Evolutionary conservation across 2,113 vertebrate species (phyloP), one percentile per base, ranked within the genome.

Genomic region (Leuciscus idus): DNA sequence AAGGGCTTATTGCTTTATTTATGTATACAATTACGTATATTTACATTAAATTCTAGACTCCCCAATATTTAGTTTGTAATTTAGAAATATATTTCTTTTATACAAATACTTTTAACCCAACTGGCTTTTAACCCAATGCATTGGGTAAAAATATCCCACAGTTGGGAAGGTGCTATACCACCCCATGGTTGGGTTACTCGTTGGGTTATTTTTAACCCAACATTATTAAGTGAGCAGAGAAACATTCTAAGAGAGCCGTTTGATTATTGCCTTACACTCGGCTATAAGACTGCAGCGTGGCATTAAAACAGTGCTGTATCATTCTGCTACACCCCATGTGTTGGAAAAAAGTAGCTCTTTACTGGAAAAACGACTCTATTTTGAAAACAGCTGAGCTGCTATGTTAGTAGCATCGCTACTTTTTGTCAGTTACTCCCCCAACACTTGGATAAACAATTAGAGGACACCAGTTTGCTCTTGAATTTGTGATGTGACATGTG

Each of bases 261-360:
- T 66, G 4, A 28, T 15, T 64, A 64, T 64, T 30, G 30, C 66
- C 6, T 43, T 4, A 11, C 10, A 13, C 17, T 70, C 30, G 10
- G 30, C 33, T 70, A 28, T 72, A 39, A 39, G 19, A 10, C 30
- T 21, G 66, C 17, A 70, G 62, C 12, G 15, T 30, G 12, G 5
- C 6, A 19, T 43, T 72, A 43, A 72, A 39, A 23, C 10, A 12
- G 43, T 50, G 72, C 72, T 48, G 43, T 74, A 74, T 75, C n/a
- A 26, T 48, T 74, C 43, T 15, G 39, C 72, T 43, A 46, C 23
- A 48, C 72, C 12, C 4, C 3, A 15, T 26, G 23, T 50, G 7
- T 75, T 75, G 73, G 73, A 50, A 75, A 43, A 74, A 75, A 75
- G 73, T 75, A 75, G 73, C 73, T 75, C 73, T 75, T 50, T 50